phyloP scores from a whole-genome alignment of 2,888 invertebrate species.

The Nematopogon swammerdamellus region DNA sequence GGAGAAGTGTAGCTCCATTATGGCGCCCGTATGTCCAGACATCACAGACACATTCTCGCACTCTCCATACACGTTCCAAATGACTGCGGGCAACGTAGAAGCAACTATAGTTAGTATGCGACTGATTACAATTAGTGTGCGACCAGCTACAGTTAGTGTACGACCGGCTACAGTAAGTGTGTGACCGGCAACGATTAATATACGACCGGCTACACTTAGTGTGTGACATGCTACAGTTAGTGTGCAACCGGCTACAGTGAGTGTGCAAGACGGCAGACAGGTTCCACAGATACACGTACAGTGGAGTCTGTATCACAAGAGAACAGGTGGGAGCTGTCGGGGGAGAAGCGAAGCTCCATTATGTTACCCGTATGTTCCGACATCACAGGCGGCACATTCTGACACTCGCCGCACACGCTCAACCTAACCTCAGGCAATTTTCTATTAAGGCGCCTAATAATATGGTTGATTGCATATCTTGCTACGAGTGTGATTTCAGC shows the following conservation, averaged over 20 bases:
- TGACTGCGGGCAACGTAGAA: conserved; percentile 47
- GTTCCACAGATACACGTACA: conserved; percentile 94
- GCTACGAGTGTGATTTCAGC: no score
- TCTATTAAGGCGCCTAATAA: no score
- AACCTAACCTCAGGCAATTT: conserved; percentile 74
- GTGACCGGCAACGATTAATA: no score
- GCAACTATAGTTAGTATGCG: background rate
- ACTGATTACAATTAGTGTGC: no score
- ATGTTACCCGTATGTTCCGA: conserved; percentile 94
- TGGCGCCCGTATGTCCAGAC: conserved; percentile 92
- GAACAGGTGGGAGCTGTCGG: conserved; percentile 81
- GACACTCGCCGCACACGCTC: conserved; percentile 98
- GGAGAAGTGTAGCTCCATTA: conserved; percentile 90
- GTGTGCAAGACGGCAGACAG: no score
- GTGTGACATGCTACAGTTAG: no score
- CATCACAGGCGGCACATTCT: conserved; percentile 92
- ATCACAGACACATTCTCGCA: conserved; percentile 95
- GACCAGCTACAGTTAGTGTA: no score
- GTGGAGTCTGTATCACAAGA: conserved; percentile 95
- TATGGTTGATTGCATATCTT: no score
- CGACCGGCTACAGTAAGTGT: no score
- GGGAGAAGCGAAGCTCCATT: conserved; percentile 87
- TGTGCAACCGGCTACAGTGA: no score
- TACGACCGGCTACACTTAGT: no score
- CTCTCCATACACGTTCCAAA: conserved; percentile 98